Percentiles rank a stretch among this genome's conserved stretches.
Evolutionary conservation across 2,888 invertebrate genomes (phyloP).

Genomic region (Keiferia lycopersicella): DNA sequence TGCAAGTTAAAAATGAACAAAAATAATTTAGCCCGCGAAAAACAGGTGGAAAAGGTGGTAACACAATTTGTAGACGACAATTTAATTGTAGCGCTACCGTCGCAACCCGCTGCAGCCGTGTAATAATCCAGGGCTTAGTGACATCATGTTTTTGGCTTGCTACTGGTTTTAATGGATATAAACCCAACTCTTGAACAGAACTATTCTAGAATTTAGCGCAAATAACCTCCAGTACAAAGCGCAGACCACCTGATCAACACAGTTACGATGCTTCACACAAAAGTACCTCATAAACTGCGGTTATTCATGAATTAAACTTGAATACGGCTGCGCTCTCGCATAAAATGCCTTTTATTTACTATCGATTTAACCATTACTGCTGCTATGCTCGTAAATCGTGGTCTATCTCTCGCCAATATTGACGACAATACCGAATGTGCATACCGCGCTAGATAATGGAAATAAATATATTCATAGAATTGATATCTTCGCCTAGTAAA

Average conservation of each 20-base stretch:
- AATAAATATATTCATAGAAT: not conserved
- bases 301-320: not conserved
- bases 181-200: not conserved
- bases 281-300: too few relatives aligned
- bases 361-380: conserved; percentile 12
- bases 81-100: conserved; percentile 44
- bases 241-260: too few relatives aligned
- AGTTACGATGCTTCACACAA: too few relatives aligned
- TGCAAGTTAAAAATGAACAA: conserved; percentile 1
- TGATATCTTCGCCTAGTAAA: too few relatives aligned
- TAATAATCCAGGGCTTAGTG: not conserved
- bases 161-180: not conserved
- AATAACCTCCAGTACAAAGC: too few relatives aligned
- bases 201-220: too few relatives aligned
- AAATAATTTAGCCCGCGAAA: conserved; percentile 11
- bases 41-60: conserved; percentile 8
- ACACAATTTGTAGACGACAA: conserved; percentile 34
- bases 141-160: conserved; percentile 7
- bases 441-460: conserved; percentile 4
- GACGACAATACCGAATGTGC: conserved; percentile 19
- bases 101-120: conserved; percentile 34
- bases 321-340: not conserved
- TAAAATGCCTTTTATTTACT: conserved; percentile 17
- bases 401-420: conserved; percentile 18
- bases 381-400: conserved; percentile 11